Conservation (phyloP, 2,113 vertebrate genomes). For the Cacatua alba region DNA sequence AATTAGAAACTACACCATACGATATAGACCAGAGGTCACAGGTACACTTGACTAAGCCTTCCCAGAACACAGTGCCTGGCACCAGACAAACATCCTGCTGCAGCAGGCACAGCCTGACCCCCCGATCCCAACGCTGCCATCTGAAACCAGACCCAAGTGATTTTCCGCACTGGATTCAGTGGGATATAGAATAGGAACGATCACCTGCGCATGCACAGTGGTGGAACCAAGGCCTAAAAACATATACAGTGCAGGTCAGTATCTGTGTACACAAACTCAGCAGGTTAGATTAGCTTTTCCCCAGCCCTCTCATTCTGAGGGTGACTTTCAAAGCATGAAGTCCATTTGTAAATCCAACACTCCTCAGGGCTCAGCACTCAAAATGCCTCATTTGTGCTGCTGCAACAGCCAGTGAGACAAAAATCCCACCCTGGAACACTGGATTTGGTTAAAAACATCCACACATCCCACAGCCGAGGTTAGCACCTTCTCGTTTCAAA, state of each 20-base stretch:
- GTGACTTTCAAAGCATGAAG: neutral
- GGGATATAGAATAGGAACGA: neutral
- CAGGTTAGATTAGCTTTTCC: neutral
- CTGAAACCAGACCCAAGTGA: neutral
- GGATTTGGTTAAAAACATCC: neutral
- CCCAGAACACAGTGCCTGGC: neutral
- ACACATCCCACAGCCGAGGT: neutral
- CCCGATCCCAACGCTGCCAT: neutral
- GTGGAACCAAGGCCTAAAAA: neutral
- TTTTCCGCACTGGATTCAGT: neutral
- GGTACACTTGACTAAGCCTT: neutral
- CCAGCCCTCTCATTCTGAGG: neutral
- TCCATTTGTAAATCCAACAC: neutral
- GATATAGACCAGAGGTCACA: neutral
- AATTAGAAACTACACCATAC: neutral
- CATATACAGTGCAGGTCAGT: neutral
- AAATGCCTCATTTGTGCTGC: neutral
- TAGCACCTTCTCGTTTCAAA: neutral
- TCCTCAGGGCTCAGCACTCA: neutral
- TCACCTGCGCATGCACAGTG: neutral
- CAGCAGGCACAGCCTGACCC: constrained; percentile 4
- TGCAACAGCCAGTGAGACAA: rapidly evolving
- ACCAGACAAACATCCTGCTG: constrained; percentile 1
- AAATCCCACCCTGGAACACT: neutral
- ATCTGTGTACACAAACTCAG: neutral